These are phyloP conservation scores for Rhinopithecus roxellana DNA, from an alignment of 2,113 vertebrate species.

Conservation along the genomic window DNA sequence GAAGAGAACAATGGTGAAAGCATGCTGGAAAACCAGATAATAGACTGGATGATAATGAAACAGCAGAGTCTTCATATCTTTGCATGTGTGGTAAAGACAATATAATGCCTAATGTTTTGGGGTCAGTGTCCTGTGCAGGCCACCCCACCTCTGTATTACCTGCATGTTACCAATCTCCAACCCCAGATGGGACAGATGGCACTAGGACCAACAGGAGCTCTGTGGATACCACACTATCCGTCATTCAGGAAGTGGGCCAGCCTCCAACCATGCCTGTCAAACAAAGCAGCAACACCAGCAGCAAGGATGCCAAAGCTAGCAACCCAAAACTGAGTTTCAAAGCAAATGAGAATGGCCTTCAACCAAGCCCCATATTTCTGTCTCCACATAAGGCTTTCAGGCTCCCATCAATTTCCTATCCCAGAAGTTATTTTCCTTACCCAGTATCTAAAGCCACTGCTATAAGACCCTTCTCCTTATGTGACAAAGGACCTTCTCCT, in stretches of 20 bases:
- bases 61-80: conserved; percentile 86
- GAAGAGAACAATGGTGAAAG: conserved; percentile 83
- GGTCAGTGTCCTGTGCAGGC: conserved; percentile 74
- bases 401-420: conserved; percentile 86
- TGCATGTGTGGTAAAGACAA: conserved; percentile 83
- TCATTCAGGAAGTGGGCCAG: conserved; percentile 84
- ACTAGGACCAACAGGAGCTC: conserved; percentile 77
- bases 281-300: conserved; percentile 78
- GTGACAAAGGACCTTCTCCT: no score
- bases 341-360: conserved; percentile 84
- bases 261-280: conserved; percentile 81
- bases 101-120: conserved; percentile 72
- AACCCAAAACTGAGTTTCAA: conserved; percentile 83
- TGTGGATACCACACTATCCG: conserved; percentile 78
- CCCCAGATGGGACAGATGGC: conserved; percentile 82
- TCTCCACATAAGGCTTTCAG: conserved; percentile 90
- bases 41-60: conserved; percentile 85
- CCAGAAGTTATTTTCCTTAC: no score
- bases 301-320: conserved; percentile 83
- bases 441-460: no score
- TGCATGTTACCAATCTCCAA: conserved; percentile 87
- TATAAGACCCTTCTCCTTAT: no score
- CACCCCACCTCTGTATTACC: conserved; percentile 84
- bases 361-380: conserved; percentile 88
- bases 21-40: conserved; percentile 87